A percentile compares a stretch with the other conserved stretches of the same genome.
Evolutionary conservation across 2,888 invertebrate genomes (phyloP).

Genomic region (Ditylenchus weischeri): DNA sequence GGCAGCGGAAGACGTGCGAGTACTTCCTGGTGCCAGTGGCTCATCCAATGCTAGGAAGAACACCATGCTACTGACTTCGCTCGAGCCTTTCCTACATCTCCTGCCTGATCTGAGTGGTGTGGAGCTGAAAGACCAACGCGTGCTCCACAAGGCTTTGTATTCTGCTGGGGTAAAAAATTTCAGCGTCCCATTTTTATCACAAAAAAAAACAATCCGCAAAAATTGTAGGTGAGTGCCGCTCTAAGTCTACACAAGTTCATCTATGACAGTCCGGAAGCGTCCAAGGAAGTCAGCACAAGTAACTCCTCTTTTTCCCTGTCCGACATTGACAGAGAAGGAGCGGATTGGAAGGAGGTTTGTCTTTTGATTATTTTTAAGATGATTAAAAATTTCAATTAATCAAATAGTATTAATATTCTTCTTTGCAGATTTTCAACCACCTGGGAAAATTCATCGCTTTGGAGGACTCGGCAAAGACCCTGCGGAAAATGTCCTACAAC

Average conservation of each 20-base stretch:
- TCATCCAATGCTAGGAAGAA: not conserved
- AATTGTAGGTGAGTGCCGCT: conserved; percentile 23
- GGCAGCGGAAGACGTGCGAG: conserved; percentile 21
- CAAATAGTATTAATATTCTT: not conserved
- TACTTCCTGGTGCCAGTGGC: conserved; percentile 14
- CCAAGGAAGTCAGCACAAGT: conserved; percentile 12
- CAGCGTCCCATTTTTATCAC: not conserved
- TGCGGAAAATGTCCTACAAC: conserved; percentile 23
- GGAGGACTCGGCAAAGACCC: conserved; percentile 29
- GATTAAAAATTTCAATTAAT: not conserved
- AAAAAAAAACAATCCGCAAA: conserved; percentile 24
- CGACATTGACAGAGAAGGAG: conserved; percentile 11
- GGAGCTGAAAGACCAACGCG: conserved; percentile 23
- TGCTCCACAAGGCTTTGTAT: conserved; percentile 29
- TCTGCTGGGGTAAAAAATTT: conserved; percentile 17
- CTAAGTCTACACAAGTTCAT: conserved; percentile 25
- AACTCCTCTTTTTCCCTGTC: conserved; percentile 6
- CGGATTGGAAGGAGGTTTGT: conserved; percentile 12
- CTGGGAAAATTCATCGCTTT: conserved; percentile 23
- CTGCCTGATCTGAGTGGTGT: conserved; percentile 31
- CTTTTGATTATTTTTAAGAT: not conserved
- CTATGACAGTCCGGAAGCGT: conserved; percentile 12
- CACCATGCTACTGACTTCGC: conserved; percentile 15
- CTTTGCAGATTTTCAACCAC: conserved; percentile 16
- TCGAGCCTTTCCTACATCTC: conserved; percentile 29